Percentiles rank a stretch among this genome's conserved stretches.
phyloP scores from a whole-genome alignment of 2,797 vertebrate species.

The Threskiornis aethiopicus region DNA sequence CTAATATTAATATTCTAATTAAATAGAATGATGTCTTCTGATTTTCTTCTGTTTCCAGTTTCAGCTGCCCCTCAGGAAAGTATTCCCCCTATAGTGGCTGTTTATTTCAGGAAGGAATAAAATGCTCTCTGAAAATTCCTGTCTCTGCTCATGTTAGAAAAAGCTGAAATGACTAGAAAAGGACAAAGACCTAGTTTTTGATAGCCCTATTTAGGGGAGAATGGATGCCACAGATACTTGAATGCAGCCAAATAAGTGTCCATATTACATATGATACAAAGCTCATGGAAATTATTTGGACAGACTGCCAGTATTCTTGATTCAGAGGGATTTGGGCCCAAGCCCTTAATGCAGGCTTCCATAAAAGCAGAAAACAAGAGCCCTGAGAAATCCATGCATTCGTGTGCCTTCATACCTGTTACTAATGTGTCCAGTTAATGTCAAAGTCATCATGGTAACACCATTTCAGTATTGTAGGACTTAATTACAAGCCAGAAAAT shows the following conservation, averaged over 20 bases:
- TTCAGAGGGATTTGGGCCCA: background rate
- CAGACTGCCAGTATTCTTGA: background rate
- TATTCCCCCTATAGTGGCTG: background rate
- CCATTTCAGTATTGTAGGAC: background rate
- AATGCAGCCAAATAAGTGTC: background rate
- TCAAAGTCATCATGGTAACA: background rate
- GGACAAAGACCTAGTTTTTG: background rate
- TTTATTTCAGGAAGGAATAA: background rate
- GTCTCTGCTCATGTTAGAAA: background rate
- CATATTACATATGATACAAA: too few relatives aligned
- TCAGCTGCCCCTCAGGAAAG: background rate
- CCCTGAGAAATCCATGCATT: background rate
- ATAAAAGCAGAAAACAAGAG: background rate
- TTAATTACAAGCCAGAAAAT: background rate
- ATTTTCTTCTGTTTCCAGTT: background rate
- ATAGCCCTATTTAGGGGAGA: background rate
- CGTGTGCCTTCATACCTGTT: background rate
- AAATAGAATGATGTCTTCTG: background rate
- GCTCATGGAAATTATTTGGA: background rate
- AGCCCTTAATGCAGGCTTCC: background rate
- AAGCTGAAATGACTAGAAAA: background rate
- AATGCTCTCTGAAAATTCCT: background rate
- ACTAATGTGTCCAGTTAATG: background rate
- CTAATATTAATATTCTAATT: background rate
- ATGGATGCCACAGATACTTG: background rate